Base-by-base conservation (phyloP, 2,888 invertebrate genomes). In the Biston stratarius region DNA sequence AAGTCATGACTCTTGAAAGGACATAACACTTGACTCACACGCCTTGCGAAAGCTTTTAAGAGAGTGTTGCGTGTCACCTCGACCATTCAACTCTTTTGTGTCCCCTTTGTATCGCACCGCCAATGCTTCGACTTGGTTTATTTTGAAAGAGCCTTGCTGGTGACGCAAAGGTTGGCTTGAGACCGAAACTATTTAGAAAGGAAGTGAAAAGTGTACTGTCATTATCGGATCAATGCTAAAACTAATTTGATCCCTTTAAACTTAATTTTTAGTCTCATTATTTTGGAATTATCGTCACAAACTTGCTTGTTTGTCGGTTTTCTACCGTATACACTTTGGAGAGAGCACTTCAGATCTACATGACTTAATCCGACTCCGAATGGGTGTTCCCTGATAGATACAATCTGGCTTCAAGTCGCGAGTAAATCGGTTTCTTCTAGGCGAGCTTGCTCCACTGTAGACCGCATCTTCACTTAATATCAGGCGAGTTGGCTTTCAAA, bases 51-150 rank as follows among this genome's bases (percentile, higher is more conserved):
- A 69, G 58, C 52, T 66, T 65, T 24, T 51, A 40, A 64, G 64
- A 68, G 59, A 61, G 58, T 64, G 59, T 71, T 73, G 69, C 69
- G 64, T 69, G 67, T 70, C 67, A 72, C 62, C 66, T 70, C 57
- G 63, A 60, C 63, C 63, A 55, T 52, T 68, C 63, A 61, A 63
- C 48, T 72, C 70, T 72, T 72, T 72, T 73, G 67, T 61, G 58
- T 34, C 42, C 59, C 63, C 67, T 76, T 77, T 76, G 74, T 76
- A 75, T 72, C 45, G 53, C 65, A 72, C 60, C 68, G 74, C 48
- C 68, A 60, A 69, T 64, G 59, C 10, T 60, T 44, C 49, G 47
- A 59, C 49, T 58, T 52, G 63, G 63, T 64, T 61, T 62, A 52
- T 70, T 70, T 67, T 64, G 67, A 67, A 67, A 67, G 58, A 62